Conservation (phyloP, 2,113 vertebrate species). For the Hyaena hyaena region DNA sequence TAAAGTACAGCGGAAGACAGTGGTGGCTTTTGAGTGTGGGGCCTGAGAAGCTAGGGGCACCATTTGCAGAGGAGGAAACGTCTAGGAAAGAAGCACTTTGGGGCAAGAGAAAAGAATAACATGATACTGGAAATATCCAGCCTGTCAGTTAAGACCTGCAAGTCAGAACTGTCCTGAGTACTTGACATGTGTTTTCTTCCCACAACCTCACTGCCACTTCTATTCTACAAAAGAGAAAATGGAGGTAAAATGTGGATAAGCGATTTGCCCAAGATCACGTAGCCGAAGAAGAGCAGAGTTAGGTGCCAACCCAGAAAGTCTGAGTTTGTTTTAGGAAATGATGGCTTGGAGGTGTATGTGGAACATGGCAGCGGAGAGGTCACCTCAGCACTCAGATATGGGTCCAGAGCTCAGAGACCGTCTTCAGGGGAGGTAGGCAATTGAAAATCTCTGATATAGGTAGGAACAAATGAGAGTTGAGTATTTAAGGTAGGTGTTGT, state of each 20-base stretch:
- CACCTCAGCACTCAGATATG: neutral
- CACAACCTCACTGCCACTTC: neutral
- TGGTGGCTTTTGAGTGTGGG: neutral
- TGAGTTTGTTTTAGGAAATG: neutral
- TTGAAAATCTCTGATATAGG: neutral
- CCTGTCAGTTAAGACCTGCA: neutral
- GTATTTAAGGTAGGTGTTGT: no score
- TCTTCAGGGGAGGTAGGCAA: neutral
- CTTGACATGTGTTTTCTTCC: neutral
- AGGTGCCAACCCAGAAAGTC: neutral
- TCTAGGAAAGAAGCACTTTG: neutral
- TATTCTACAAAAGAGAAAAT: neutral
- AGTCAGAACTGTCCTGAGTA: no score
- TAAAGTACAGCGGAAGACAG: accelerated
- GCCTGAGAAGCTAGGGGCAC: neutral
- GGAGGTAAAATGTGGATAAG: neutral
- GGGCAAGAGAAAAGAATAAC: neutral
- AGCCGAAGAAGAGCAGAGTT: neutral
- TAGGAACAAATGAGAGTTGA: neutral
- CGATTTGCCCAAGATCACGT: neutral
- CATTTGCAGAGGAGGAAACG: neutral
- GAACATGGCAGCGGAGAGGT: neutral
- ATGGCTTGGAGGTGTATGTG: neutral
- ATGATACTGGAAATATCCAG: neutral
- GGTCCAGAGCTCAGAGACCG: neutral